Percentiles rank a stretch among this genome's conserved stretches.
Conservation (phyloP, 1,140 invertebrate genomes). For the Conus betulinus region DNA sequence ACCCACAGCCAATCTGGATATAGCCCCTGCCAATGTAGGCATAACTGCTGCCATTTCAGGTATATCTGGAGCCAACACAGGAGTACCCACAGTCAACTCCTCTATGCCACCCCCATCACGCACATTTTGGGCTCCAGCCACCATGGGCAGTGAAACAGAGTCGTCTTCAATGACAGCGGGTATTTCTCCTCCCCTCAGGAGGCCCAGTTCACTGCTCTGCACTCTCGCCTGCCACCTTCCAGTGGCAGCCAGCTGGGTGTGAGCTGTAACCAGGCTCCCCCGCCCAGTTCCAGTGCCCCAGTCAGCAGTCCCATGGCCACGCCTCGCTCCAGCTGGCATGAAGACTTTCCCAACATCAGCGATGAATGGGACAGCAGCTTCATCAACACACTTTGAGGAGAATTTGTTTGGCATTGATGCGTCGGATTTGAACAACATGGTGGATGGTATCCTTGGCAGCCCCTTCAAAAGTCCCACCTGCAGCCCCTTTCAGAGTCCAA, state of each 20-base stretch:
- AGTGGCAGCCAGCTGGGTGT: background rate
- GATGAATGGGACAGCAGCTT: slow-evolving; percentile 60
- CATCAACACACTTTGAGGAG: slow-evolving; percentile 58
- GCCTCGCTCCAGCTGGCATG: slow-evolving; percentile 18
- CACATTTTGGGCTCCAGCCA: too few species aligned
- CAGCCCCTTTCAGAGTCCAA: slow-evolving; percentile 44
- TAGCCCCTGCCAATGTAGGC: background rate
- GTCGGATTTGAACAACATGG: slow-evolving; percentile 41
- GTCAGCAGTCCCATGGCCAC: slow-evolving; percentile 35
- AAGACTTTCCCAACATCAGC: slow-evolving; percentile 38
- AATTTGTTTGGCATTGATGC: slow-evolving; percentile 56
- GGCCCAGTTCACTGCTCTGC: slow-evolving; percentile 17
- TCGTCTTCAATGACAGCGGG: slow-evolving; percentile 52
- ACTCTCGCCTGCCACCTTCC: background rate
- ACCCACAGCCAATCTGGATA: background rate
- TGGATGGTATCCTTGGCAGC: slow-evolving; percentile 51
- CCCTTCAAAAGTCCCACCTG: slow-evolving; percentile 28
- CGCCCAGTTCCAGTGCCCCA: background rate
- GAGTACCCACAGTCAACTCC: background rate
- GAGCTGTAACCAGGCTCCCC: background rate
- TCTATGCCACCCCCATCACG: too few species aligned
- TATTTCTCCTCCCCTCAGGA: slow-evolving; percentile 40
- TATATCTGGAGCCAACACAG: background rate
- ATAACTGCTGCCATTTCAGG: background rate
- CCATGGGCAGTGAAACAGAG: slow-evolving; percentile 28